Evolutionary conservation across 2,113 vertebrate species (phyloP), one percentile per base, ranked within the genome.

Genomic region (Serilophus lunatus): DNA sequence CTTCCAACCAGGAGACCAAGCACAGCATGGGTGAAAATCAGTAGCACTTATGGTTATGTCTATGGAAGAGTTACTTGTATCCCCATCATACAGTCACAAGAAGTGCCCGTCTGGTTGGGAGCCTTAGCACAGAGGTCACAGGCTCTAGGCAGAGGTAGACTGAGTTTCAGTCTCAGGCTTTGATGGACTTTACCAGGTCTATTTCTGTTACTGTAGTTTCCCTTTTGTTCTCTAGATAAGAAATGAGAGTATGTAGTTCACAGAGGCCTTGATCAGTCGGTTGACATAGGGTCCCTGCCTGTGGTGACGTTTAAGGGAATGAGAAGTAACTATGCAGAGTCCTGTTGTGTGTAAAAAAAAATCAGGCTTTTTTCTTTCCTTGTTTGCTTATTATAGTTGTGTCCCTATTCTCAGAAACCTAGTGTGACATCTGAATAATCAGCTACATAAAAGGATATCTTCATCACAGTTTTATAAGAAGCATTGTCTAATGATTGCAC

Each of bases 221-320:
- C 51, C 31, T 94, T 94, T 86, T 93, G 69, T 83, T 96, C 94
- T 86, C 76, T 35, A 81, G 64, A 57, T 40, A 68, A 94, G 80
- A 94, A 93, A 83, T 29, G 84, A 79, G 90, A 94, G 64, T 44
- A 35, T 72, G 42, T 66, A 86, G 87, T 87, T 94, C 85, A 53
- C 61, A 85, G 82, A 77, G 59, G 38, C 78, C 93, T 95, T 40
- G 90, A 88, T 93, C 93, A 81, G 56, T 83, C 1, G 0, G 81
- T 94, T 88, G 76, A 92, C 90, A 53, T 23, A 94, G 88, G 59
- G 79, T 86, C 86, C 51, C 45, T 69, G 42, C 92, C 90, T 70
- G 72, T 45, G 56, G 94, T 88, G 82, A 92, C n/a, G 40, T 84
- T 91, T 90, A 91, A 96, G 91, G 38, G 65, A 91, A 63, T 8